phyloP scores from a whole-genome alignment of 2,113 vertebrate genomes.

The Neomonachus schauinslandi region DNA sequence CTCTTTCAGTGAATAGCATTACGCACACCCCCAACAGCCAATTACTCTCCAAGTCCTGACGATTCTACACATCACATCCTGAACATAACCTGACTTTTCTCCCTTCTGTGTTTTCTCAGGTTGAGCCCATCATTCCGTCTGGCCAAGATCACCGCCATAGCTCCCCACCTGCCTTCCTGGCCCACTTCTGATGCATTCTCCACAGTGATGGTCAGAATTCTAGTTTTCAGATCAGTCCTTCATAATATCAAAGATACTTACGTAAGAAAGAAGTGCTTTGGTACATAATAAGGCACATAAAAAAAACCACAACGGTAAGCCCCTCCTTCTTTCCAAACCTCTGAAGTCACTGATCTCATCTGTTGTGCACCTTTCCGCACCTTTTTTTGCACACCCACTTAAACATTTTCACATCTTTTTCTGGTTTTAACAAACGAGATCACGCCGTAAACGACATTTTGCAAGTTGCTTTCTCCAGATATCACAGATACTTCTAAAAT shows the following conservation, averaged over 20 bases:
- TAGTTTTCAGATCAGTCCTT: background rate
- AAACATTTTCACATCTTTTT: background rate
- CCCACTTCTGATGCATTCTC: background rate
- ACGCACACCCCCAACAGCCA: accelerated
- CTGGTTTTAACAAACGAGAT: background rate
- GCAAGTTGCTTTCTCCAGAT: background rate
- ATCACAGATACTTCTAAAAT: background rate
- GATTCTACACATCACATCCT: background rate
- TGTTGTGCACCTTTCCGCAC: background rate
- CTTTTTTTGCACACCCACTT: background rate
- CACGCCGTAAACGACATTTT: background rate
- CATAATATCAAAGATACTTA: background rate
- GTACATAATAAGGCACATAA: background rate
- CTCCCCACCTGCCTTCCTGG: background rate
- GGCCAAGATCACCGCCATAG: background rate
- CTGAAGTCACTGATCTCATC: background rate
- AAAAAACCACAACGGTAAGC: background rate
- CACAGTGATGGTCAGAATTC: background rate
- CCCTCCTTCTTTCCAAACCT: background rate
- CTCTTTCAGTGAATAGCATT: background rate
- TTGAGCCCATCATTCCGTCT: background rate
- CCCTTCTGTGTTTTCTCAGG: background rate
- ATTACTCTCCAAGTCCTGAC: background rate
- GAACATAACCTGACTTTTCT: background rate
- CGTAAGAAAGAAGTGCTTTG: background rate